Percentiles rank a stretch among this genome's conserved stretches.
phyloP scores from a whole-genome alignment of 53 echinoderm and acorn worm species.

The Crossaster papposus region DNA sequence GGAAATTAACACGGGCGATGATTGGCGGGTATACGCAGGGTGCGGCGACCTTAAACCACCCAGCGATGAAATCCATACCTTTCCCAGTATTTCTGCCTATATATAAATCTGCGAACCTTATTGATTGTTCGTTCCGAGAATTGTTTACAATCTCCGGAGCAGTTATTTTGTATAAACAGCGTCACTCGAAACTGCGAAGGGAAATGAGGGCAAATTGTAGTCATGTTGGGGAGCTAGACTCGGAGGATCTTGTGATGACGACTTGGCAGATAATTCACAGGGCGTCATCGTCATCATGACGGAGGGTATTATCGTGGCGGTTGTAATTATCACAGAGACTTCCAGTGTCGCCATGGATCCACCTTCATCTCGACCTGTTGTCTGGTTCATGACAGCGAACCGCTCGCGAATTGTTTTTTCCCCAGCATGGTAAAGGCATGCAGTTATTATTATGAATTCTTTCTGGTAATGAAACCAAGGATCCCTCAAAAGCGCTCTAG shows the following conservation, averaged over 20 bases:
- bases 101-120: not conserved
- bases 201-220: not conserved
- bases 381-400: not conserved
- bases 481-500: too few relatives aligned
- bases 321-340: not conserved
- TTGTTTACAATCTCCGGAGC: not conserved
- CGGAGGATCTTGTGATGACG: not conserved
- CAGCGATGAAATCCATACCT: not conserved
- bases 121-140: not conserved
- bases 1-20: not conserved
- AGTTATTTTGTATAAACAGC: not conserved
- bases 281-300: not conserved
- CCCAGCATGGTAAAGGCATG: too few relatives aligned
- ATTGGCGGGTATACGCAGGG: not conserved
- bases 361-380: not conserved
- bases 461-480: too few relatives aligned
- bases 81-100: not conserved
- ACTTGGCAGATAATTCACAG: not conserved
- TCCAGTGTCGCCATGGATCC: not conserved
- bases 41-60: not conserved
- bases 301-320: not conserved
- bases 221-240: not conserved
- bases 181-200: not conserved
- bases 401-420: too few relatives aligned
- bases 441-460: too few relatives aligned